These are phyloP conservation scores for Caenorhabditis virilis DNA, from an alignment of 2,888 invertebrate species.

Conservation along the genomic window DNA sequence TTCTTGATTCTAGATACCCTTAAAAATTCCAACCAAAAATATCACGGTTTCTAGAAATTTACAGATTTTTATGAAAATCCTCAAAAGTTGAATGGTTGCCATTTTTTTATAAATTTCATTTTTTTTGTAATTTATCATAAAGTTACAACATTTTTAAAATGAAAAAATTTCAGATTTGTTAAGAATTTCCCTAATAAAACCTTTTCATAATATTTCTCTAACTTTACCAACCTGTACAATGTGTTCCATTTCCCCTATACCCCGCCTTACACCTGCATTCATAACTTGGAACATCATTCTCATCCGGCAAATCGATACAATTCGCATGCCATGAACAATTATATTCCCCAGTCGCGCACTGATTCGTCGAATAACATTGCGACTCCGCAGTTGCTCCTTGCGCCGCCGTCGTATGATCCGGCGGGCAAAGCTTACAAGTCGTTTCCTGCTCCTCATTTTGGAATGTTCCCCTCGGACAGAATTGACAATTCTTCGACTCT, in stretches of 20 bases:
- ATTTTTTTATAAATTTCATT: too few relatives aligned
- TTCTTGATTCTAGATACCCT: too few relatives aligned
- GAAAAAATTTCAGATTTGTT: too few relatives aligned
- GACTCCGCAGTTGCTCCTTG: conserved; percentile 65
- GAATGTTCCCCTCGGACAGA: conserved; percentile 89
- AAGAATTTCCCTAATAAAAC: background rate
- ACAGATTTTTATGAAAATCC: too few relatives aligned
- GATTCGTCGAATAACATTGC: conserved; percentile 68
- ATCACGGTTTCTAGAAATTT: too few relatives aligned
- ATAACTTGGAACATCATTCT: conserved; percentile 68
- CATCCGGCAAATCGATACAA: conserved; percentile 68
- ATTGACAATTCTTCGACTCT: conserved; percentile 85
- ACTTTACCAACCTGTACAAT: conserved; percentile 61
- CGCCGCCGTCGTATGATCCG: conserved; percentile 82
- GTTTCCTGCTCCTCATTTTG: conserved; percentile 90
- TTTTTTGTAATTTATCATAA: too few relatives aligned
- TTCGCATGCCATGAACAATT: conserved; percentile 68
- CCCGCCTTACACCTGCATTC: conserved; percentile 91
- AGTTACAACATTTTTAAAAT: too few relatives aligned
- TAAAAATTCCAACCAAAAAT: too few relatives aligned
- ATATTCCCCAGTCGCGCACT: conserved; percentile 67
- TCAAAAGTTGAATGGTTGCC: too few relatives aligned
- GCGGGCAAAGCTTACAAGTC: conserved; percentile 85
- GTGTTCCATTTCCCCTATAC: conserved; percentile 77
- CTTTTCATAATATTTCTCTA: background rate